These are phyloP conservation scores for Gallinago undulata DNA, from an alignment of 2,113 vertebrate genomes.

Conservation along the genomic window DNA sequence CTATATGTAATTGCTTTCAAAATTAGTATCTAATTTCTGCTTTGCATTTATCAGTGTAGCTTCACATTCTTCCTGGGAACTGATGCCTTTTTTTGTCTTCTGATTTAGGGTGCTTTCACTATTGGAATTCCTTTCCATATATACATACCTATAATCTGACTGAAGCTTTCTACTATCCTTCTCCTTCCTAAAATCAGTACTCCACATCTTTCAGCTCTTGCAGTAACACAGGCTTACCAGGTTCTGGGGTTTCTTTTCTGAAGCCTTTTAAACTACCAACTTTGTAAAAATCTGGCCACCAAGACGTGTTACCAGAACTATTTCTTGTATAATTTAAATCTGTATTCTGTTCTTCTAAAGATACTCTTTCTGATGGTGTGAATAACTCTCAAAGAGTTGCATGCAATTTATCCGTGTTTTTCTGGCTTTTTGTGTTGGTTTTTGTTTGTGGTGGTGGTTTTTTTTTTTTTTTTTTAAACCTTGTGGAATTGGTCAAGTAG, in stretches of 20 bases:
- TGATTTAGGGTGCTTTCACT: neutral
- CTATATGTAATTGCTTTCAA: neutral
- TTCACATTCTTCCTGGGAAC: neutral
- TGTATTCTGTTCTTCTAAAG: neutral
- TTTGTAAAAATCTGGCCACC: neutral
- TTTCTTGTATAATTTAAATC: neutral
- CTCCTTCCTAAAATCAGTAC: neutral
- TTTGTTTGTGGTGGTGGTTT: neutral
- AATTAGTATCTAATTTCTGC: neutral
- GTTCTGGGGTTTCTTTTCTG: neutral
- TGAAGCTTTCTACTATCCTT: neutral
- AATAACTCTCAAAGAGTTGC: neutral
- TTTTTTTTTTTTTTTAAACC: neutral
- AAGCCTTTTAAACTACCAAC: neutral
- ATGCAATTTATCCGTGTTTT: neutral
- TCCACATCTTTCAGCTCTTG: neutral
- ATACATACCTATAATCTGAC: neutral
- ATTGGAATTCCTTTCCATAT: neutral
- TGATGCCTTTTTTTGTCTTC: neutral
- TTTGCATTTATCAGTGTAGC: neutral
- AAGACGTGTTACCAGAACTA: neutral
- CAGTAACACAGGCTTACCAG: neutral
- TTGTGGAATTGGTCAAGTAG: neutral
- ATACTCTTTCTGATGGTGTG: neutral
- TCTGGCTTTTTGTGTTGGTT: neutral